Evolutionary conservation across 2,888 invertebrate genomes (phyloP).

Genomic region (Dermolepida albohirtum): DNA sequence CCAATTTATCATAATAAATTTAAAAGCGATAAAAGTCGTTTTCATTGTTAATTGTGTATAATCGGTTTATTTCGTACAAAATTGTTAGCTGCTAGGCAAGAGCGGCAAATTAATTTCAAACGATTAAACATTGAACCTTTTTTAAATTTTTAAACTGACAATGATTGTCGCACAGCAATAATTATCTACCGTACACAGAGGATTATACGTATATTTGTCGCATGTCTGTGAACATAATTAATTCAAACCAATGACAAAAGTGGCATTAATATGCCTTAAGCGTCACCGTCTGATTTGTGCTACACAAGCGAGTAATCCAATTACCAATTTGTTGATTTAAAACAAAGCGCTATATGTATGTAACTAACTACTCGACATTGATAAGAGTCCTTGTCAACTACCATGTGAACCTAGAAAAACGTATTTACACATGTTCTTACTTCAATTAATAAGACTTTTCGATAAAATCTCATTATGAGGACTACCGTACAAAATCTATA

Average conservation of each 20-base stretch:
- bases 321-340: constrained; percentile 31
- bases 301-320: constrained; percentile 30
- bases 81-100: background rate
- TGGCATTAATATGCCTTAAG: constrained; percentile 28
- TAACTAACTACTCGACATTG: constrained; percentile 22
- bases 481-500: too few relatives aligned
- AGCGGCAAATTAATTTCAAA: constrained; percentile 6
- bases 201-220: constrained; percentile 16
- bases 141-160: constrained; percentile 11
- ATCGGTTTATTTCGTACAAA: background rate
- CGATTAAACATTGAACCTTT: background rate
- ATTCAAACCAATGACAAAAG: constrained; percentile 35
- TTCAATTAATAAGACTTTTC: too few relatives aligned
- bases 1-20: too few relatives aligned
- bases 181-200: constrained; percentile 13
- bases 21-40: too few relatives aligned
- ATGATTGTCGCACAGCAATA: background rate
- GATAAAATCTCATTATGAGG: too few relatives aligned
- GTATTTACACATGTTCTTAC: background rate
- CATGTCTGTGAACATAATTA: constrained; percentile 23
- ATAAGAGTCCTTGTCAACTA: constrained; percentile 21
- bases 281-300: constrained; percentile 32
- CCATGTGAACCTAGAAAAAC: background rate
- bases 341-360: constrained; percentile 26
- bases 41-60: background rate